phyloP scores from a whole-genome alignment of 2,113 vertebrate genomes.

The Dendropsophus ebraccatus region DNA sequence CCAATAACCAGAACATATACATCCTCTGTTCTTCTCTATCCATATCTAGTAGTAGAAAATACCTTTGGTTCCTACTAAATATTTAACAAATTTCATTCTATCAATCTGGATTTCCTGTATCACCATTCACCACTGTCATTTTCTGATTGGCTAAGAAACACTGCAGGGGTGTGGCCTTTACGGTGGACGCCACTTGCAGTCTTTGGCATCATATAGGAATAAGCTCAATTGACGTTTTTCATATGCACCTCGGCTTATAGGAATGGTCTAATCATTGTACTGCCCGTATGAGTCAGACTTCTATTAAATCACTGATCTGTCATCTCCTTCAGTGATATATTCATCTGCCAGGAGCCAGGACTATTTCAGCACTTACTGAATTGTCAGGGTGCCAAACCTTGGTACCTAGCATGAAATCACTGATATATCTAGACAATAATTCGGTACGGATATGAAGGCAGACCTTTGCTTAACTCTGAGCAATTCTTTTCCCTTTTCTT shows the following conservation, averaged over 20 bases:
- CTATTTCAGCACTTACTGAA: constrained; percentile 20
- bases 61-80: too few species aligned
- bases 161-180: constrained; percentile 16
- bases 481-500: not conserved
- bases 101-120: too few species aligned
- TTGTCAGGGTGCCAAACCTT: not conserved
- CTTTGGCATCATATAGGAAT: not conserved
- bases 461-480: not conserved
- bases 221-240: not conserved
- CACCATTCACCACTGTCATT: not conserved
- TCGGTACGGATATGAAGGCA: not conserved
- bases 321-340: not conserved
- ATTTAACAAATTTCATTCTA: too few species aligned
- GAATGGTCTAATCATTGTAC: not conserved
- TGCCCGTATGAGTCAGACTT: not conserved
- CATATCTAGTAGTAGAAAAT: too few species aligned
- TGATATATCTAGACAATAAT: constrained; percentile 15
- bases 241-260: constrained; percentile 17
- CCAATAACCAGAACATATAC: too few species aligned
- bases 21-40: too few species aligned
- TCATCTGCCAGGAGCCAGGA: not conserved
- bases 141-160: constrained; percentile 34
- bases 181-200: not conserved
- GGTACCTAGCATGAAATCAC: not conserved
- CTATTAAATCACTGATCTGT: not conserved